Conservation (phyloP, 2,113 vertebrate genomes). For the Pogonocichla stellata region DNA sequence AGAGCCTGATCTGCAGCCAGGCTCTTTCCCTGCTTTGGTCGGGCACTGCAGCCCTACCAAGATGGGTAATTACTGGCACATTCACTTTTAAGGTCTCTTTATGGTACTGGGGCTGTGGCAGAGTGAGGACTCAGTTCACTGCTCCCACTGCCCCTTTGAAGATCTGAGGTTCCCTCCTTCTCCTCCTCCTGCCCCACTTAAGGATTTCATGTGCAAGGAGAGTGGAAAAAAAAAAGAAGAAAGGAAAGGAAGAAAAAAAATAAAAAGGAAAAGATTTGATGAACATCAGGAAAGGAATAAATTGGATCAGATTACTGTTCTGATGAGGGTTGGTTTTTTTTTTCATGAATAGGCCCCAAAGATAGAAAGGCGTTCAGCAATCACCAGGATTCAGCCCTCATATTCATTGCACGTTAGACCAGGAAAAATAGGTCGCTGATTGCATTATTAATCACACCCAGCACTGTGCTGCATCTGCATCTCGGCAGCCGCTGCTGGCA, state of each 20-base stretch:
- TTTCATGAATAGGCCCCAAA: constrained; percentile 65
- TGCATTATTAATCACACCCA: constrained; percentile 66
- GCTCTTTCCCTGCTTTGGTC: neutral
- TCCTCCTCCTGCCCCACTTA: constrained; percentile 37
- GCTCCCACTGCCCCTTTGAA: constrained; percentile 13
- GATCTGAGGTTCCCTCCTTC: neutral
- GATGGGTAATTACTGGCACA: neutral
- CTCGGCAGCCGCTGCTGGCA: neutral
- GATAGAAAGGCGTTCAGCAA: constrained; percentile 62
- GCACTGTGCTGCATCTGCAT: constrained; percentile 36
- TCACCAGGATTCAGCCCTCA: constrained; percentile 64
- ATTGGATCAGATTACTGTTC: constrained; percentile 63
- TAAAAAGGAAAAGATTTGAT: constrained; percentile 63
- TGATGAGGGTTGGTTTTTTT: constrained; percentile 35
- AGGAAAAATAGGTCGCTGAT: constrained; percentile 69
- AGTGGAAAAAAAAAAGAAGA: neutral
- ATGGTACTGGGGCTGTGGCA: neutral
- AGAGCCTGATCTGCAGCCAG: neutral
- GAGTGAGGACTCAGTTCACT: neutral
- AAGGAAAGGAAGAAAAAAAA: constrained; percentile 21
- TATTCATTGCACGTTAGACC: constrained; percentile 45
- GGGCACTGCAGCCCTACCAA: neutral
- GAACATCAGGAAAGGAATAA: constrained; percentile 64
- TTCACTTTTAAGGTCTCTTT: neutral
- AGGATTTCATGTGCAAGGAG: constrained; percentile 20